Conservation (phyloP, 2,888 invertebrate species). For the Heteromyza rotundicornis region DNA sequence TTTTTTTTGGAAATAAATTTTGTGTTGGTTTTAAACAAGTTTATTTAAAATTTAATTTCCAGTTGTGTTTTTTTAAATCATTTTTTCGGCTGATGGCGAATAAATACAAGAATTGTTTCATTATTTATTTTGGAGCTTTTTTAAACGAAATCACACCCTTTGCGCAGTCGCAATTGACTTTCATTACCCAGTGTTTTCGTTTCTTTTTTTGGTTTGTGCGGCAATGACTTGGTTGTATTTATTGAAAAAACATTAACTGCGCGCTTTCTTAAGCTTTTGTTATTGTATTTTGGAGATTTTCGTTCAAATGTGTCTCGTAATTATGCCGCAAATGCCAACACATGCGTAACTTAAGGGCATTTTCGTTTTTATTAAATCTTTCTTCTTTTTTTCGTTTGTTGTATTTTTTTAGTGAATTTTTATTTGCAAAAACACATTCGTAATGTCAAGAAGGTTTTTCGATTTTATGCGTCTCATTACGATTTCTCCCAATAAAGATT, state of each 20-base stretch:
- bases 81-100: neutral
- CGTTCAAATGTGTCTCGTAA: constrained; percentile 2
- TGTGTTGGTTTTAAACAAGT: too few relatives aligned
- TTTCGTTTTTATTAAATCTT: neutral
- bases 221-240: neutral
- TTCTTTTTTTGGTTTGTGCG: neutral
- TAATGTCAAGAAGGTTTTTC: too few relatives aligned
- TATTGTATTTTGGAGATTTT: neutral
- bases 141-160: neutral
- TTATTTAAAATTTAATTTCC: too few relatives aligned
- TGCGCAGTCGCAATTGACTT: constrained; percentile 4
- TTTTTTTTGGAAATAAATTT: too few relatives aligned
- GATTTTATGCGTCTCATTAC: constrained; percentile 44
- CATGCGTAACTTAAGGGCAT: neutral
- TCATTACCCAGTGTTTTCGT: neutral
- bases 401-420: too few relatives aligned
- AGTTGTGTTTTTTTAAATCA: neutral
- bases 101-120: neutral
- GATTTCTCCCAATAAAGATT: constrained; percentile 49
- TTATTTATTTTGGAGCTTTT: neutral
- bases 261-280: neutral
- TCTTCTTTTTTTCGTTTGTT: constrained; percentile 14
- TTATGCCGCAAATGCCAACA: neutral
- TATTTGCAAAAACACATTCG: too few relatives aligned
- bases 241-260: neutral